phyloP scores from a whole-genome alignment of 1,140 invertebrate species.

The Potamilus streckersoni region DNA sequence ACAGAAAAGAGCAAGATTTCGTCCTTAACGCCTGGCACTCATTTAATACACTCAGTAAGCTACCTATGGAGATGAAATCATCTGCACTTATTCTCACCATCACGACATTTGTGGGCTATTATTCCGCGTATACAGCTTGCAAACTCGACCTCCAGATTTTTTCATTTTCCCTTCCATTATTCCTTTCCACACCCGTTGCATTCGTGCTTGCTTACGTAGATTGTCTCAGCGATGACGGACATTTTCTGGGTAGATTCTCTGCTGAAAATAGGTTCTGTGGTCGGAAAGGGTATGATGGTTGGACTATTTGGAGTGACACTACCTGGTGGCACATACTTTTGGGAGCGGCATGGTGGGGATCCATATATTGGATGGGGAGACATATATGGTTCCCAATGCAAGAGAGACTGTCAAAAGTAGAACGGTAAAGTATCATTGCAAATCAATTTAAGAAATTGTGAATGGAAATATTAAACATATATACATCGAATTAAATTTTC shows the following conservation, averaged over 20 bases:
- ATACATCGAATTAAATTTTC: too few relatives aligned
- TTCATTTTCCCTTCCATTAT: conserved; percentile 59
- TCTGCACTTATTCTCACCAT: conserved; percentile 14
- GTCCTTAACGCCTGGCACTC: not conserved
- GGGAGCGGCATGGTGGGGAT: conserved; percentile 3
- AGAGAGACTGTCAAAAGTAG: conserved; percentile 23
- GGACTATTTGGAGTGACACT: not conserved
- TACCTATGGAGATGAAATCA: conserved; percentile 3
- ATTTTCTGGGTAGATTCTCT: conserved; percentile 9
- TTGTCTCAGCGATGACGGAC: conserved; percentile 17
- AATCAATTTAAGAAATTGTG: too few relatives aligned
- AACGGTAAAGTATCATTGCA: conserved; percentile 7
- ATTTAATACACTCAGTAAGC: not conserved
- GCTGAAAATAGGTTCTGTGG: not conserved
- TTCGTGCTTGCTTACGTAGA: conserved; percentile 44
- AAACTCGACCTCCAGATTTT: conserved; percentile 63
- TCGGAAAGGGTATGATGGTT: not conserved
- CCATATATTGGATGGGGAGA: conserved; percentile 20
- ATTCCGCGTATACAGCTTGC: conserved; percentile 55
- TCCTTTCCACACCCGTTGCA: conserved; percentile 54
- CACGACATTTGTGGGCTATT: conserved; percentile 17
- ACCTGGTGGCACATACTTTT: not conserved
- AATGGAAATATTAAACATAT: too few relatives aligned
- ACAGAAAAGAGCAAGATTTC: too few relatives aligned
- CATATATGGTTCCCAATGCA: conserved; percentile 22